These are phyloP conservation scores for Teleogryllus oceanicus DNA, from an alignment of 2,888 invertebrate species.

Conservation along the genomic window DNA sequence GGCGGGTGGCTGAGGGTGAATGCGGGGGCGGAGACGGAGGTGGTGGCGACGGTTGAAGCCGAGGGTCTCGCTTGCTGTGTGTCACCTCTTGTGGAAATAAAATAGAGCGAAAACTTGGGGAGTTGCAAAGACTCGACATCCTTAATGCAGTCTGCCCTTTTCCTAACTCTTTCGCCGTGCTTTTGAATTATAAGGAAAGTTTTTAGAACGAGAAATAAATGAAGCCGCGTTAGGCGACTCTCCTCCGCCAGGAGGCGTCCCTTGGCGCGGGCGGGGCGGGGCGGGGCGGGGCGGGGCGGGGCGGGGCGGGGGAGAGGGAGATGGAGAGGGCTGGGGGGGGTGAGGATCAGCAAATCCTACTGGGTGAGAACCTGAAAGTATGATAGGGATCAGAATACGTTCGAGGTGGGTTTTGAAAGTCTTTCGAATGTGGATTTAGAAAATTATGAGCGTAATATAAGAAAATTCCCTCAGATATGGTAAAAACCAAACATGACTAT, in stretches of 20 bases:
- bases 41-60: background rate
- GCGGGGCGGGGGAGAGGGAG: background rate
- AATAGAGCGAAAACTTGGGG: conserved; percentile 31
- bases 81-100: conserved; percentile 34
- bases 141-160: conserved; percentile 31
- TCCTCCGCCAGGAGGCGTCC: background rate
- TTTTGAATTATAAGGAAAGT: conserved; percentile 32
- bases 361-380: too few relatives aligned
- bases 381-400: too few relatives aligned
- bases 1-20: background rate
- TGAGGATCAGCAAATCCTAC: background rate
- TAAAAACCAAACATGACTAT: too few relatives aligned
- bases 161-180: conserved; percentile 30
- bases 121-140: conserved; percentile 32
- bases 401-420: too few relatives aligned
- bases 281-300: too few relatives aligned
- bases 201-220: conserved; percentile 21
- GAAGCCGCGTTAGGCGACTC: background rate
- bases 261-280: background rate
- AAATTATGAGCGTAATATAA: too few relatives aligned
- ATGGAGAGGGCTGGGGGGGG: background rate
- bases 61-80: conserved; percentile 20
- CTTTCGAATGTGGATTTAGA: too few relatives aligned
- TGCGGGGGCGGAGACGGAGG: background rate
- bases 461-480: too few relatives aligned